phyloP scores from a whole-genome alignment of 1,140 invertebrate species.

The Marisa cornuarietis region DNA sequence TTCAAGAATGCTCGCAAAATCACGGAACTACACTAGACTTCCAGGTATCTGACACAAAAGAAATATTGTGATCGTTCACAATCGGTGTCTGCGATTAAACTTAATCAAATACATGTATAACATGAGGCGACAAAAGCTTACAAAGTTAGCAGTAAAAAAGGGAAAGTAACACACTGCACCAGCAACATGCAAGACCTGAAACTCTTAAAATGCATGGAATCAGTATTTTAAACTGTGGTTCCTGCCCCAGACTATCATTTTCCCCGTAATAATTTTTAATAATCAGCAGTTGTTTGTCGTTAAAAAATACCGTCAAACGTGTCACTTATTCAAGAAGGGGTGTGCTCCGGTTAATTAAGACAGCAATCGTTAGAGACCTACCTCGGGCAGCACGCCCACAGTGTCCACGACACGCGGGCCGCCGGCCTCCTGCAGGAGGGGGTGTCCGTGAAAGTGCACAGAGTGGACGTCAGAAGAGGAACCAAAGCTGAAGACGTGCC shows the following conservation, averaged over 20 bases:
- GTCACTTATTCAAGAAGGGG: background rate
- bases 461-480: constrained; percentile 55
- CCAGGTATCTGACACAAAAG: too few species aligned
- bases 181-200: background rate
- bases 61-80: too few species aligned
- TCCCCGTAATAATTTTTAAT: background rate
- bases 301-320: background rate
- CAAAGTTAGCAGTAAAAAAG: background rate
- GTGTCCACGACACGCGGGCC: constrained; percentile 41
- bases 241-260: background rate
- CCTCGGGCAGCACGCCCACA: constrained; percentile 46
- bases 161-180: background rate
- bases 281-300: background rate
- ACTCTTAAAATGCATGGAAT: background rate
- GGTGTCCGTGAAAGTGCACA: constrained; percentile 57
- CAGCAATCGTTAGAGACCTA: background rate
- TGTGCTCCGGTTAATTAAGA: background rate
- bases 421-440: constrained; percentile 34
- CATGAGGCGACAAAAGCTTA: background rate
- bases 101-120: background rate
- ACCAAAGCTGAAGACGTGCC: constrained; percentile 55
- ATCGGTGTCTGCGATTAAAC: too few species aligned
- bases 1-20: too few species aligned
- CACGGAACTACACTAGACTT: too few species aligned
- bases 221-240: background rate